Evolutionary conservation across 2,888 invertebrate species (phyloP).

Genomic region (Eristalis arbustorum): DNA sequence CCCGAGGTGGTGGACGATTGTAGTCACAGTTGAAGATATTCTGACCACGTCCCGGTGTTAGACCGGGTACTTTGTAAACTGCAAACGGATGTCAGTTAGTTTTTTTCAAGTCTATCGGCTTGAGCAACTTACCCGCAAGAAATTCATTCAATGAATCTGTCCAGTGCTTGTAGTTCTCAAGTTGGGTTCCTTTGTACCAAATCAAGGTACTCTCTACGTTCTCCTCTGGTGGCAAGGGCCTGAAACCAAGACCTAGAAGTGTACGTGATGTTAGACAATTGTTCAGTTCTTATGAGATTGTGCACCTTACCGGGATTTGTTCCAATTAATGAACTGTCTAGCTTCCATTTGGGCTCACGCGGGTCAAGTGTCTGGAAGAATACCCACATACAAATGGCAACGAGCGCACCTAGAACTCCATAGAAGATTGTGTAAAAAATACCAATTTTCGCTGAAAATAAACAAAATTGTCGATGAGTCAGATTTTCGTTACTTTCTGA

Average conservation of each 20-base stretch:
- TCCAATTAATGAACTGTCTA: slow-evolving; percentile 93
- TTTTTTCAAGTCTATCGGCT: neutral
- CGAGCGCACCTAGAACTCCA: slow-evolving; percentile 93
- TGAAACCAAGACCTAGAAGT: slow-evolving; percentile 88
- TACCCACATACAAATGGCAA: slow-evolving; percentile 96
- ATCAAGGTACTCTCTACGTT: slow-evolving; percentile 97
- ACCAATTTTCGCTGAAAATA: slow-evolving; percentile 91
- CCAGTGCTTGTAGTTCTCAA: slow-evolving; percentile 89
- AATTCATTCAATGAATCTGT: slow-evolving; percentile 87
- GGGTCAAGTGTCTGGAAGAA: slow-evolving; percentile 95
- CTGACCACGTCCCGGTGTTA: slow-evolving; percentile 86
- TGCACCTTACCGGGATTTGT: slow-evolving; percentile 88
- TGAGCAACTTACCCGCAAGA: slow-evolving; percentile 85
- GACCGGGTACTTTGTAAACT: slow-evolving; percentile 88
- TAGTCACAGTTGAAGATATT: slow-evolving; percentile 89
- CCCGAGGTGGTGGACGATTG: slow-evolving; percentile 85
- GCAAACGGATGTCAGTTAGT: slow-evolving; percentile 62
- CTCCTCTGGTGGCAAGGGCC: slow-evolving; percentile 92
- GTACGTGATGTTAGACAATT: slow-evolving; percentile 71
- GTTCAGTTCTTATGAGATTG: neutral
- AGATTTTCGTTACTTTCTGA: neutral
- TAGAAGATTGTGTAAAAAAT: slow-evolving; percentile 98
- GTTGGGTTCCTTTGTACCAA: slow-evolving; percentile 93
- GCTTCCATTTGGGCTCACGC: slow-evolving; percentile 93
- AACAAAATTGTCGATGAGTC: neutral